These are phyloP conservation scores for Babylonia areolata DNA, from an alignment of 1,140 invertebrate genomes.

Conservation along the genomic window DNA sequence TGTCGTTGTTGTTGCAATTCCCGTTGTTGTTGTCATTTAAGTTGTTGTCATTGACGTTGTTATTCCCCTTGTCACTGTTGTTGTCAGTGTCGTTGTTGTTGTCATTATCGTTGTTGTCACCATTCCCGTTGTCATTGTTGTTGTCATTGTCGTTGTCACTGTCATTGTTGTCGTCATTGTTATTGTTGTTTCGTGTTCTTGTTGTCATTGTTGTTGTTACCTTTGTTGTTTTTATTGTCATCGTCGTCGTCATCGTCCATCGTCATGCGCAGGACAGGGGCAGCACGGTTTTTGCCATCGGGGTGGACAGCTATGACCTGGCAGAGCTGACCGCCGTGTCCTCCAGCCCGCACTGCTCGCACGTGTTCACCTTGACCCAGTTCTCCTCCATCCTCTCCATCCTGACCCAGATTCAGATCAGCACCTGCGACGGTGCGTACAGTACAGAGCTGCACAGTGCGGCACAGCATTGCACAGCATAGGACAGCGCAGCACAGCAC, in stretches of 20 bases:
- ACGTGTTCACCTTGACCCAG: slow-evolving; percentile 44
- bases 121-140: not conserved
- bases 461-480: too few species aligned
- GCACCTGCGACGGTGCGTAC: slow-evolving; percentile 47
- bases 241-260: too few species aligned
- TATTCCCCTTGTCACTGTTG: not conserved
- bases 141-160: not conserved
- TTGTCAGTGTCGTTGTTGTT: not conserved
- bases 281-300: slow-evolving; percentile 47
- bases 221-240: too few species aligned
- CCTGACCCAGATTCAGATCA: slow-evolving; percentile 44
- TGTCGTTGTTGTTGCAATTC: too few species aligned
- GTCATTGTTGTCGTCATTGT: not conserved
- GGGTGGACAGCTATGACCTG: slow-evolving; percentile 42
- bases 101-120: too few species aligned
- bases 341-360: slow-evolving; percentile 40
- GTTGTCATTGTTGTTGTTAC: too few species aligned
- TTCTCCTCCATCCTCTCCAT: slow-evolving; percentile 49
- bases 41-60: not conserved
- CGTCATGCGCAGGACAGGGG: slow-evolving; percentile 6
- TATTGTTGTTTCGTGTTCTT: too few species aligned
- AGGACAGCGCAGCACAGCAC: too few species aligned
- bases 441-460: too few species aligned
- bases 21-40: too few species aligned
- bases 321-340: slow-evolving; percentile 41